Percentiles rank a stretch among this genome's conserved stretches.
phyloP scores from a whole-genome alignment of 2,113 vertebrate genomes.

The Condylura cristata region DNA sequence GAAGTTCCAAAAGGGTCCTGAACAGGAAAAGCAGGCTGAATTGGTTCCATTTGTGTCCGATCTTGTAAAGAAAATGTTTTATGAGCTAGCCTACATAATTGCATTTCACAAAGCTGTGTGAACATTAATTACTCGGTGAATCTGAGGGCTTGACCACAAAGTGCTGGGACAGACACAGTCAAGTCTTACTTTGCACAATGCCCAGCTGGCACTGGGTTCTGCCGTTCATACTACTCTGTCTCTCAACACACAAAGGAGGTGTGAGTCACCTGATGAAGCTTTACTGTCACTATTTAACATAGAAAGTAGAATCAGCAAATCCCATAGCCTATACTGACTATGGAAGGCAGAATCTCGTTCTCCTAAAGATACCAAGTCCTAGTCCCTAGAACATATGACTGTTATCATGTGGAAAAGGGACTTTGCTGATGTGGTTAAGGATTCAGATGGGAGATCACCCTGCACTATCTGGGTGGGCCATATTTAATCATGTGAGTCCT shows the following conservation, averaged over 20 bases:
- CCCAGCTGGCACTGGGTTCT: conserved; percentile 21
- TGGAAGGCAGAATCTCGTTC: not conserved
- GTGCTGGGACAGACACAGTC: not conserved
- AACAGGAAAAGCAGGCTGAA: conserved; percentile 61
- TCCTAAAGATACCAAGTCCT: not conserved
- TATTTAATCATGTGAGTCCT: not conserved
- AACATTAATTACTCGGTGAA: conserved; percentile 1
- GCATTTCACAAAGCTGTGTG: not conserved
- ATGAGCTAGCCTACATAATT: conserved; percentile 57
- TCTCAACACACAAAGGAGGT: conserved; percentile 24
- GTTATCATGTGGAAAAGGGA: not conserved
- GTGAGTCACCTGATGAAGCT: conserved; percentile 60
- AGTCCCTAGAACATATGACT: not conserved
- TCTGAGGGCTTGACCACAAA: not conserved
- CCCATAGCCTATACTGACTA: conserved; percentile 57
- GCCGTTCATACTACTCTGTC: not conserved
- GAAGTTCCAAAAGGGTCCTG: not conserved
- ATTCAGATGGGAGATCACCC: not conserved
- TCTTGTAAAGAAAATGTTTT: conserved; percentile 35
- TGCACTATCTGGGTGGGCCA: not conserved
- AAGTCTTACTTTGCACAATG: not conserved
- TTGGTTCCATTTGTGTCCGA: conserved; percentile 60
- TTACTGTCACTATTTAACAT: conserved; percentile 75
- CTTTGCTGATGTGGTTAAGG: not conserved
- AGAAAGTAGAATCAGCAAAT: conserved; percentile 77